A percentile compares a stretch with the other conserved stretches of the same genome.
Conservation (phyloP, 2,113 vertebrate genomes). For the Pseudorasbora parva region DNA sequence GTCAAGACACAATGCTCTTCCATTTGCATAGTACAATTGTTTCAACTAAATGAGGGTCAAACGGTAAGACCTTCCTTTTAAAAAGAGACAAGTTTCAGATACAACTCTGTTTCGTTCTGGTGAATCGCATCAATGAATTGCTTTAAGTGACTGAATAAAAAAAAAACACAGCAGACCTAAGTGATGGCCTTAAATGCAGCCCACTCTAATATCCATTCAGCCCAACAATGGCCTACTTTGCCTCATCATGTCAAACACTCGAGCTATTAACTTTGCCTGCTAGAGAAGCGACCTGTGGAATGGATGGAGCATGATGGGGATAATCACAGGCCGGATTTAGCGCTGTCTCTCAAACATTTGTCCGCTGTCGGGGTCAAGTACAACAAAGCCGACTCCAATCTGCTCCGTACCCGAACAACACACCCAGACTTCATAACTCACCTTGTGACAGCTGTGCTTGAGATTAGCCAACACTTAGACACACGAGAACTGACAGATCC, state of each 20-base stretch:
- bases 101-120: background rate
- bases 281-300: constrained; percentile 30
- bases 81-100: constrained; percentile 12
- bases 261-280: constrained; percentile 33
- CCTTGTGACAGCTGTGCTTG: constrained; percentile 33
- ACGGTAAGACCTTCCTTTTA: background rate
- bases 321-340: constrained; percentile 31
- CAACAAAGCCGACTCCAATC: constrained; percentile 31
- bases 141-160: constrained; percentile 20
- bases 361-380: constrained; percentile 29
- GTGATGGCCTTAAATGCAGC: constrained; percentile 35
- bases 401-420: constrained; percentile 1
- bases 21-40: background rate
- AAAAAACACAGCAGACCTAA: background rate
- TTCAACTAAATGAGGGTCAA: background rate
- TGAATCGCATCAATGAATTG: constrained; percentile 19
- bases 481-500: constrained; percentile 51
- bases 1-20: background rate
- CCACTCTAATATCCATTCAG: constrained; percentile 32
- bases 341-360: constrained; percentile 24
- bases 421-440: constrained; percentile 32
- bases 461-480: constrained; percentile 45
- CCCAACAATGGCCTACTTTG: constrained; percentile 33
- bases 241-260: constrained; percentile 36
- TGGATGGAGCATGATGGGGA: constrained; percentile 32